phyloP scores from a whole-genome alignment of 2,797 vertebrate genomes.

The Sphaeramia orbicularis region DNA sequence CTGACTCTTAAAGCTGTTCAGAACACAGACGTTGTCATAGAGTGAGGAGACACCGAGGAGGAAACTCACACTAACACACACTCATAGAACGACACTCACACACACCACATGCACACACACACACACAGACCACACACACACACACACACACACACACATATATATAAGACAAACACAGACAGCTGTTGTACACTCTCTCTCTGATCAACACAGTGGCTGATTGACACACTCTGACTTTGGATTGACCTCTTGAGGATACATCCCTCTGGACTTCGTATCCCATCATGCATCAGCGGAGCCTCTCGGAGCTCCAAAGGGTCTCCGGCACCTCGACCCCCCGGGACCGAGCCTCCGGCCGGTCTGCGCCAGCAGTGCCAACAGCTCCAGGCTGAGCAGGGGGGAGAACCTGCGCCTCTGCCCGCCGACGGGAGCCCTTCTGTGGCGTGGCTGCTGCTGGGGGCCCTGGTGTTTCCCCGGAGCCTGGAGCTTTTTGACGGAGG shows the following conservation, averaged over 20 bases:
- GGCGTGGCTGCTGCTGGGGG: conserved; percentile 64
- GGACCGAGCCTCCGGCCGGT: background rate
- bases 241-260: conserved; percentile 45
- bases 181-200: conserved; percentile 11
- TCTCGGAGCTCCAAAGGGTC: conserved; percentile 38
- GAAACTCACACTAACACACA: conserved; percentile 34
- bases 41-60: conserved; percentile 57
- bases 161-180: conserved; percentile 20
- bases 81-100: conserved; percentile 36
- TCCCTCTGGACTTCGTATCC: conserved; percentile 49
- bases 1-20: conserved; percentile 59
- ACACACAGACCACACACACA: background rate
- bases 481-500: conserved; percentile 61
- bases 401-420: background rate
- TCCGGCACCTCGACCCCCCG: conserved; percentile 12
- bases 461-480: conserved; percentile 66
- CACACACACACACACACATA: conserved; percentile 21
- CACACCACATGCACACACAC: conserved; percentile 15
- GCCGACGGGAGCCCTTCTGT: conserved; percentile 27
- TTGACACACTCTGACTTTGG: conserved; percentile 40
- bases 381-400: conserved; percentile 18
- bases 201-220: background rate
- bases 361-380: background rate
- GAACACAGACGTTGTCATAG: conserved; percentile 46
- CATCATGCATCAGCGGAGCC: conserved; percentile 65